phyloP scores from a whole-genome alignment of 2,797 vertebrate species.

The Takifugu ocellatus region DNA sequence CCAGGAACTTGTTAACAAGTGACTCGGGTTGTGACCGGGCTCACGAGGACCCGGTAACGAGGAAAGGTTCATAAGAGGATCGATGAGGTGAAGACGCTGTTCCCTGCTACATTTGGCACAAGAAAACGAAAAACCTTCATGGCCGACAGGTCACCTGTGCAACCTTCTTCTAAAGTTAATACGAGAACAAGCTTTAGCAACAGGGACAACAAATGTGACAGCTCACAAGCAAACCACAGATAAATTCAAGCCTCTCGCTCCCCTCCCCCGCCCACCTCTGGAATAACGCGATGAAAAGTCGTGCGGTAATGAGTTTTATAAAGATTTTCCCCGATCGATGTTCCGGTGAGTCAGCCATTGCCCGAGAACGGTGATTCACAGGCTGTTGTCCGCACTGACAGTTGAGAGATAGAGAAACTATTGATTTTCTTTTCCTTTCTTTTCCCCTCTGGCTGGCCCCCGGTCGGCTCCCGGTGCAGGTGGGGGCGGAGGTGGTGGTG shows the following conservation, averaged over 20 bases:
- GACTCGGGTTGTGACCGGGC: constrained; percentile 39
- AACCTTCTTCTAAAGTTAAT: constrained; percentile 1
- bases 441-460: constrained; percentile 15
- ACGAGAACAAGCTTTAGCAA: constrained; percentile 24
- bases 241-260: constrained; percentile 46
- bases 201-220: constrained; percentile 19
- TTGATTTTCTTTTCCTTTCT: constrained; percentile 64
- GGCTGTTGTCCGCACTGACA: constrained; percentile 52
- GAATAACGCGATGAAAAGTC: constrained; percentile 63
- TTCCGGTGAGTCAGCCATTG: constrained; percentile 69
- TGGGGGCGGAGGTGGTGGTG: constrained; percentile 6
- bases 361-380: constrained; percentile 72
- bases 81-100: constrained; percentile 46
- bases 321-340: constrained; percentile 79
- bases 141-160: constrained; percentile 21
- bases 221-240: constrained; percentile 46
- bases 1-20: constrained; percentile 55
- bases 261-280: background rate
- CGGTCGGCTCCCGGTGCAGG: constrained; percentile 15
- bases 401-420: constrained; percentile 67
- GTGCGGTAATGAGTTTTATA: constrained; percentile 76
- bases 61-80: constrained; percentile 67
- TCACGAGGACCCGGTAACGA: constrained; percentile 42
- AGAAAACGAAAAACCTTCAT: constrained; percentile 14
- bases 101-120: constrained; percentile 7